These are phyloP conservation scores for Doris montereyensis DNA, from an alignment of 2,888 invertebrate genomes.

Conservation along the genomic window DNA sequence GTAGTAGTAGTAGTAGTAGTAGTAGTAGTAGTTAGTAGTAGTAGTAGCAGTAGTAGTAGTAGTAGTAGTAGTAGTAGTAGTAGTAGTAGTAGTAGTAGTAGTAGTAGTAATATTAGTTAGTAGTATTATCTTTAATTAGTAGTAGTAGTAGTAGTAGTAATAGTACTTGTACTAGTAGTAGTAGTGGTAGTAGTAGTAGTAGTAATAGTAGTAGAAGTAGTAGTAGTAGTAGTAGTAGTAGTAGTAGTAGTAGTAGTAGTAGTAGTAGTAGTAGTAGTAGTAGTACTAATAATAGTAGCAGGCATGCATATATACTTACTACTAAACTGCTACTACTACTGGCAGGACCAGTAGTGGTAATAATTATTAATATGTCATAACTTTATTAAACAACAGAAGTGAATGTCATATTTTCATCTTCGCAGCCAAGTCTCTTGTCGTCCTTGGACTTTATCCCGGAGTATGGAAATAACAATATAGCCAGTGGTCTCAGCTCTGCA, in stretches of 20 bases:
- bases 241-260: background rate
- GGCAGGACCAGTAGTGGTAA: background rate
- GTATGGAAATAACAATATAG: conserved; percentile 8
- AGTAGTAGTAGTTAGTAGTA: too few relatives aligned
- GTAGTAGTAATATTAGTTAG: too few relatives aligned
- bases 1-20: too few relatives aligned
- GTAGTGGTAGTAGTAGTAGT: background rate
- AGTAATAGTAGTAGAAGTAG: background rate
- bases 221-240: background rate
- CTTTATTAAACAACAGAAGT: too few relatives aligned
- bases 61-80: background rate
- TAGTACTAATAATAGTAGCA: too few relatives aligned
- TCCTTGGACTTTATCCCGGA: background rate
- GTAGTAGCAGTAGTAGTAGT: too few relatives aligned
- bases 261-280: too few relatives aligned
- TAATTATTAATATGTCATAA: too few relatives aligned
- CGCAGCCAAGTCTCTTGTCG: background rate
- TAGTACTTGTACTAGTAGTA: too few relatives aligned
- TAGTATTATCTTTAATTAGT: too few relatives aligned
- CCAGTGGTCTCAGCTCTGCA: background rate
- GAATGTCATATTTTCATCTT: too few relatives aligned
- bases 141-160: too few relatives aligned
- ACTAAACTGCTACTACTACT: background rate
- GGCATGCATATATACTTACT: background rate
- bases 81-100: background rate